These are phyloP conservation scores for Cyclophora punctaria DNA, from an alignment of 2,888 invertebrate genomes.

Conservation along the genomic window DNA sequence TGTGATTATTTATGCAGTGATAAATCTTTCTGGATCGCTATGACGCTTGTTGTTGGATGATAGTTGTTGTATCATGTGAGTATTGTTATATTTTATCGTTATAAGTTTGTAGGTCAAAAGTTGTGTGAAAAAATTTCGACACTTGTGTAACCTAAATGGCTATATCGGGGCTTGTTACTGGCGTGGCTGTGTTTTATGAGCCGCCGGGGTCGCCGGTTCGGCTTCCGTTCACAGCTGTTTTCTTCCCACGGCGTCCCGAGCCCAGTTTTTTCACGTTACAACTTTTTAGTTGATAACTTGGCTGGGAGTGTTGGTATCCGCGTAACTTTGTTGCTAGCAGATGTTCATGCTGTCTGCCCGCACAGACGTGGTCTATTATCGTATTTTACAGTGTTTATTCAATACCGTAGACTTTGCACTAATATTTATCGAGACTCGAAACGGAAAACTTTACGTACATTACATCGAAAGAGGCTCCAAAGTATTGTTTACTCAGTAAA, in stretches of 20 bases:
- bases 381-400: too few species aligned
- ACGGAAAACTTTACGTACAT: too few species aligned
- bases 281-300: too few species aligned
- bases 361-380: too few species aligned
- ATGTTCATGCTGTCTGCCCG: too few species aligned
- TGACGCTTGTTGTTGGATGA: constrained; percentile 69
- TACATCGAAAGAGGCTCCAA: too few species aligned
- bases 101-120: constrained; percentile 21
- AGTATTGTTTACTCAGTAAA: too few species aligned
- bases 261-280: too few species aligned
- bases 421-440: too few species aligned
- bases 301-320: too few species aligned
- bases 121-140: constrained; percentile 38
- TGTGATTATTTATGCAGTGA: constrained; percentile 72
- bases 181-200: constrained; percentile 37
- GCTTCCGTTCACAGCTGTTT: constrained; percentile 31
- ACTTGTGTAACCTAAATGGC: constrained; percentile 21
- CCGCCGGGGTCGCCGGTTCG: constrained; percentile 38
- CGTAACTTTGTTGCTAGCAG: too few species aligned
- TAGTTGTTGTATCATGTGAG: constrained; percentile 61
- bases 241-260: constrained; percentile 13
- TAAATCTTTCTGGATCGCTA: constrained; percentile 61
- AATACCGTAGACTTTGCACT: too few species aligned
- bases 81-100: constrained; percentile 27
- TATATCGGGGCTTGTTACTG: constrained; percentile 42